Conservation (phyloP, 2,113 vertebrate genomes). For the Lamprologus lemairii region DNA sequence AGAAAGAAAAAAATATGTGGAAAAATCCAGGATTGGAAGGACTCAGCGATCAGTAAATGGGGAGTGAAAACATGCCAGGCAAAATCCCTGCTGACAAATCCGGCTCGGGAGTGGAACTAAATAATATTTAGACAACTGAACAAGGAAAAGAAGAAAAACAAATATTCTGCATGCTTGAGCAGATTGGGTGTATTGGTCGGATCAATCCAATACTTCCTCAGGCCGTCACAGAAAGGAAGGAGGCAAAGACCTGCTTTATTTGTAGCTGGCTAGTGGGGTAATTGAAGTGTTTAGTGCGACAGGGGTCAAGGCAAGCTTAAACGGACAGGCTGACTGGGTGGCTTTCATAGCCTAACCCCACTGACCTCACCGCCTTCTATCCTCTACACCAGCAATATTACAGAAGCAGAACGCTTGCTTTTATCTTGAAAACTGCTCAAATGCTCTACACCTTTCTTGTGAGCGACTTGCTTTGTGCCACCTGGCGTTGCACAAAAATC, state of each 20-base stretch:
- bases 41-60: constrained; percentile 1
- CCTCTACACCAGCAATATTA: not conserved
- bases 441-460: not conserved
- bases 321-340: constrained; percentile 18
- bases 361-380: constrained; percentile 1
- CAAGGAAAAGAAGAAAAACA: constrained; percentile 49
- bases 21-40: constrained; percentile 1
- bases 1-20: not conserved
- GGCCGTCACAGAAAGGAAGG: constrained; percentile 32
- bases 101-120: constrained; percentile 48
- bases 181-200: constrained; percentile 47
- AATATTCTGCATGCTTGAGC: constrained; percentile 58
- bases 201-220: constrained; percentile 64
- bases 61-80: constrained; percentile 40
- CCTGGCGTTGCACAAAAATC: not conserved
- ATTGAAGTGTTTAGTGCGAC: constrained; percentile 19
- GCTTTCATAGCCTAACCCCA: constrained; percentile 20
- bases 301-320: constrained; percentile 22
- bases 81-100: constrained; percentile 65
- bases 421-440: not conserved
- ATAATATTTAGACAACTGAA: constrained; percentile 67
- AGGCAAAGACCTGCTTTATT: constrained; percentile 38
- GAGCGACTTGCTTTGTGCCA: not conserved
- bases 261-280: constrained; percentile 15
- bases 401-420: not conserved